Conservation (phyloP, 1,140 invertebrate genomes). For the Kradibia gibbosae region DNA sequence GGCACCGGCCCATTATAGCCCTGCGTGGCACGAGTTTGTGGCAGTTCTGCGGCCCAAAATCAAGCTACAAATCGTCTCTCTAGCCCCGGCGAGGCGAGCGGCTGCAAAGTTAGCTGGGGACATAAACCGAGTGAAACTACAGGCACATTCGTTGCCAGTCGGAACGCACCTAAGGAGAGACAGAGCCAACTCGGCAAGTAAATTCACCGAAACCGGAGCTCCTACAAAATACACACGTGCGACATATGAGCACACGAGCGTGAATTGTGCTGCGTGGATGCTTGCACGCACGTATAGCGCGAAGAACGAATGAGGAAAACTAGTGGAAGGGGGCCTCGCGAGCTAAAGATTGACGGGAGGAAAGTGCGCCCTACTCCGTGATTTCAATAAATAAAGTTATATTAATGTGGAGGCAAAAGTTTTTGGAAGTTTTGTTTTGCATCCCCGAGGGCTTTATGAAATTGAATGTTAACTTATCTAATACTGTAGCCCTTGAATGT, state of each 20-base stretch:
- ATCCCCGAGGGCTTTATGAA: background rate
- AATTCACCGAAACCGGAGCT: background rate
- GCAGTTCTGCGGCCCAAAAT: conserved; percentile 8
- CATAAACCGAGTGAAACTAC: background rate
- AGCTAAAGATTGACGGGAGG: background rate
- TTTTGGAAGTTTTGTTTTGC: background rate
- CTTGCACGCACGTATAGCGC: background rate
- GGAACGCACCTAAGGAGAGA: background rate
- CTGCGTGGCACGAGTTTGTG: background rate
- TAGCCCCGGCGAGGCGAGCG: background rate
- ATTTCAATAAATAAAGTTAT: conserved; percentile 11
- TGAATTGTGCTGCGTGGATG: too few relatives aligned
- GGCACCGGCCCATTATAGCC: background rate
- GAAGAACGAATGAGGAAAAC: background rate
- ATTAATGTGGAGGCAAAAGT: background rate
- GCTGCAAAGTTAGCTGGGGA: conserved; percentile 16
- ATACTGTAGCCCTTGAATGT: background rate
- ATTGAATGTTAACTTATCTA: background rate
- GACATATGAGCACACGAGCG: background rate
- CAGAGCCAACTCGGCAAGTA: conserved; percentile 24
- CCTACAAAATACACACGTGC: background rate
- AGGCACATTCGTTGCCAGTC: background rate
- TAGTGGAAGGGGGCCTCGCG: background rate
- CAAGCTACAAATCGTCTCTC: conserved; percentile 33
- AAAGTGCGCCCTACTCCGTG: background rate